Evolutionary conservation across 1,140 invertebrate genomes (phyloP), one percentile per base, ranked within the genome.

Genomic region (Nymphalis io): DNA sequence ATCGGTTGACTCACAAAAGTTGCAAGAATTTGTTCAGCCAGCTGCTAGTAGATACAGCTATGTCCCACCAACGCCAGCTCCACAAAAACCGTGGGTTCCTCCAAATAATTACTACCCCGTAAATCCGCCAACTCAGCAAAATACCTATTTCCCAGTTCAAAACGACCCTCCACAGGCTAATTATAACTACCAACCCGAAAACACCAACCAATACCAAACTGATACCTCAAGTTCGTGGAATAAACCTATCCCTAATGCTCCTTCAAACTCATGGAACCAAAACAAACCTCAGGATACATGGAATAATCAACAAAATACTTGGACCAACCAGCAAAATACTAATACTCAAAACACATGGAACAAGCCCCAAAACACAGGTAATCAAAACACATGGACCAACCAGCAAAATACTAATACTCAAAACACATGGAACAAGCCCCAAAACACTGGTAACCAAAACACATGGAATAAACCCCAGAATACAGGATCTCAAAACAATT

Each of bases 101-200:
- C 65, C 65, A 11, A 48, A 61, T 8, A 68, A 65, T n/a, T 83
- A 75, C 60, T 68, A 74, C 18, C 70, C 46, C 40, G 64, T 33
- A 71, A 71, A 23, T 57, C 38, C 63, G 15, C 42, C 70, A 27
- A 66, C 21, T 48, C 68, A 72, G 8, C 75, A 78, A 65, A 75
- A 73, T 48, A 73, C 55, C n/a, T 83, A 74, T 60, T 69, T 64
- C 16, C 66, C 73, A 39, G 70, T 75, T 13, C 73, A 79, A 48
- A 81, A 72, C 57, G 75, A 77, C 2, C 66, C 76, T 12, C 76
- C 81, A 5, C 74, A 76, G 48, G 83, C 75, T 18, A 65, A 18
- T 40, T 85, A 75, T 64, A 72, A 86, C 27, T 63, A 75, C 40
- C 80, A 77, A 65, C 70, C 70, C 0, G 59, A 60, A 11, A 66